Conservation (phyloP, 2,797 vertebrate genomes). For the Sebastes taczanowskii region DNA sequence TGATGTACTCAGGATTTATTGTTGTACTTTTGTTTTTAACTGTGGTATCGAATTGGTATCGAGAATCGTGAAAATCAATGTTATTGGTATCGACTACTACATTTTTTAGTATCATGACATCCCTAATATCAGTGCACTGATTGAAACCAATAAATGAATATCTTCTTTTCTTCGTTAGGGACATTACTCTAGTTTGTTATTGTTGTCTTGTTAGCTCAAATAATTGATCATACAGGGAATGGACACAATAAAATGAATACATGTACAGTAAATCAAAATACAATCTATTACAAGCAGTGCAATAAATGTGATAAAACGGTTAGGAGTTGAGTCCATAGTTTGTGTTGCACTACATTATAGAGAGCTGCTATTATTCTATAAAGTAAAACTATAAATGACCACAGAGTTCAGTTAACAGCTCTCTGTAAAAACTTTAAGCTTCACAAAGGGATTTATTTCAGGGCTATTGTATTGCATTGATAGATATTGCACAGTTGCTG, state of each 20-base stretch:
- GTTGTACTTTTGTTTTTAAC: too few species aligned
- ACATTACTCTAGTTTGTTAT: not conserved
- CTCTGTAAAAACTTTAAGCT: conserved; percentile 1
- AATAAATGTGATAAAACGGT: not conserved
- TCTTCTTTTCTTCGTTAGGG: not conserved
- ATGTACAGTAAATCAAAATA: not conserved
- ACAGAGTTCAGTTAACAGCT: conserved; percentile 23
- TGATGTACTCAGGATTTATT: too few species aligned
- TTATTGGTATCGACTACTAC: too few species aligned
- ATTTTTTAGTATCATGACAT: too few species aligned
- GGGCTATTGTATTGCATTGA: conserved; percentile 17
- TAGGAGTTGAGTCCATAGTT: not conserved
- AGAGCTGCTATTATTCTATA: not conserved
- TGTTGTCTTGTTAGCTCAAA: not conserved
- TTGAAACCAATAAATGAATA: not conserved
- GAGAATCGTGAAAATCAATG: too few species aligned
- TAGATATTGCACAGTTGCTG: conserved; percentile 30
- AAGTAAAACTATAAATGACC: not conserved
- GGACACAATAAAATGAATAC: not conserved
- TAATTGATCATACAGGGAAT: not conserved
- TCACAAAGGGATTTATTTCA: conserved; percentile 30
- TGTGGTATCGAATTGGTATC: too few species aligned
- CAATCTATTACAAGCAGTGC: not conserved
- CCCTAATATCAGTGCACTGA: not conserved
- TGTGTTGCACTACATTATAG: not conserved